Conservation (phyloP, 2,797 vertebrate genomes). For the Leptoclinus maculatus region DNA sequence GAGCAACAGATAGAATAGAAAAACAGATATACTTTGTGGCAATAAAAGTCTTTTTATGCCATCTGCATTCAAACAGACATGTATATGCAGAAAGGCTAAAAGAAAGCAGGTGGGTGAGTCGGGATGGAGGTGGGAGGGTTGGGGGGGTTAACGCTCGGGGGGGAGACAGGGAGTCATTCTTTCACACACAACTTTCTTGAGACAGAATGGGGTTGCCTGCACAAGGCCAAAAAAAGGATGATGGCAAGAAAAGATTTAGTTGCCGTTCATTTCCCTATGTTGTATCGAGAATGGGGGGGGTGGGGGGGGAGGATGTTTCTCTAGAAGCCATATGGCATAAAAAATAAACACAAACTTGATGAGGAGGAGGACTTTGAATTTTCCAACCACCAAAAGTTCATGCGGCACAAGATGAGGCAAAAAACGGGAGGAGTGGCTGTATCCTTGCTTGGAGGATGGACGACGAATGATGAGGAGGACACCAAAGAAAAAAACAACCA, state of each 20-base stretch:
- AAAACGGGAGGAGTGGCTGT: constrained; percentile 82
- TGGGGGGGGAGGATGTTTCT: constrained; percentile 79
- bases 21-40: constrained; percentile 94
- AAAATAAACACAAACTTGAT: constrained; percentile 72
- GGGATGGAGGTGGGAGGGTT: constrained; percentile 50
- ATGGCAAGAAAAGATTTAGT: constrained; percentile 99
- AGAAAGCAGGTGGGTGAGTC: constrained; percentile 71
- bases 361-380: constrained; percentile 72
- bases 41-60: constrained; percentile 99
- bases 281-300: constrained; percentile 81
- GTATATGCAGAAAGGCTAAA: constrained; percentile 83
- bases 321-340: constrained; percentile 79
- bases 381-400: constrained; percentile 98
- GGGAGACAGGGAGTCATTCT: constrained; percentile 79
- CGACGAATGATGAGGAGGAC: constrained; percentile 83
- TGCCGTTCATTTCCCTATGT: constrained; percentile 90
- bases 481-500: constrained; percentile 70
- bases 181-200: constrained; percentile 97
- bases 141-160: constrained; percentile 55
- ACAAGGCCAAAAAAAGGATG: constrained; percentile 84
- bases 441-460: constrained; percentile 87
- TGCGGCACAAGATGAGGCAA: constrained; percentile 97
- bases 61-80: constrained; percentile 90
- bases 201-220: constrained; percentile 84
- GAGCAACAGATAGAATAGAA: constrained; percentile 90